These are phyloP conservation scores for Porites divaricata DNA, from an alignment of 92 coral and sea anemone species.

Conservation along the genomic window DNA sequence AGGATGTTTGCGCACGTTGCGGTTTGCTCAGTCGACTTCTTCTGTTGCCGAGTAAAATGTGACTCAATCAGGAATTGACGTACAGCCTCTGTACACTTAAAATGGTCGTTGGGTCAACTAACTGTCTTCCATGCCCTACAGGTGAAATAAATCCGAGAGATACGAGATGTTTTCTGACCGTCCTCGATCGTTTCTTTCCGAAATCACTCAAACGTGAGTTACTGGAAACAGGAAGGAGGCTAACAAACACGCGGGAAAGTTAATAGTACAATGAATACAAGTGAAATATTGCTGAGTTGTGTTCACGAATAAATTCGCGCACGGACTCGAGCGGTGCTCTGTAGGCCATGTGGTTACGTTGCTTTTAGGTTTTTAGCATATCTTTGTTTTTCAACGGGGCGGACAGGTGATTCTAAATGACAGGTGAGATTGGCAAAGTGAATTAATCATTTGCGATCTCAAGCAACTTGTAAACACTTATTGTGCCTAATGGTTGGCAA, in stretches of 20 bases:
- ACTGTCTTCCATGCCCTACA: not conserved
- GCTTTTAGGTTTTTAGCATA: not conserved
- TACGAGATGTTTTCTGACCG: not conserved
- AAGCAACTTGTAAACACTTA: constrained; percentile 28
- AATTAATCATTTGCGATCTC: constrained; percentile 36
- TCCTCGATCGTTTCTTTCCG: not conserved
- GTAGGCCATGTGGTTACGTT: constrained; percentile 12
- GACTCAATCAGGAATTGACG: not conserved
- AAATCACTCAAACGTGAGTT: not conserved
- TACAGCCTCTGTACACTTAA: not conserved
- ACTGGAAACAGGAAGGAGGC: not conserved
- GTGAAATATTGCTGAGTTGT: not conserved
- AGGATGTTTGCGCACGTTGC: constrained; percentile 25
- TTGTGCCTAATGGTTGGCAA: constrained; percentile 22
- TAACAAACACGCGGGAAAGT: not conserved
- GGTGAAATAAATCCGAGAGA: not conserved
- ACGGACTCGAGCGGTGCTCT: not conserved
- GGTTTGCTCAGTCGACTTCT: constrained; percentile 17
- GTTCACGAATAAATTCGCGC: not conserved
- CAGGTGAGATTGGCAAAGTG: constrained; percentile 23
- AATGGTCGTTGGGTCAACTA: too few species aligned
- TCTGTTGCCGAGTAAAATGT: constrained; percentile 10
- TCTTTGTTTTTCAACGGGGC: constrained; percentile 17
- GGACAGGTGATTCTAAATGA: constrained; percentile 23
- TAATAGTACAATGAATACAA: not conserved